Conservation (phyloP, 2,888 invertebrate genomes). For the Spilosoma lubricipeda region DNA sequence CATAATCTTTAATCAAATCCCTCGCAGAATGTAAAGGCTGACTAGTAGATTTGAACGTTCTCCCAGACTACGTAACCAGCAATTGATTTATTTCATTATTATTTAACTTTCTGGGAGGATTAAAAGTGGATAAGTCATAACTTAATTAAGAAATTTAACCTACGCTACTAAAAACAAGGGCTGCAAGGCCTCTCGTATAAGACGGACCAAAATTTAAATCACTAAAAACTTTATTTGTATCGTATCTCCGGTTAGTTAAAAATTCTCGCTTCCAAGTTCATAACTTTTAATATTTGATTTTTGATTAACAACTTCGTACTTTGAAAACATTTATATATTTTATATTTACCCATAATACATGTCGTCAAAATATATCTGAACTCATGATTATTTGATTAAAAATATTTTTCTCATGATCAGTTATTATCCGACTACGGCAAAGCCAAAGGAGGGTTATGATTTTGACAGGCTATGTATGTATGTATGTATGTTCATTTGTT, state of each 20-base stretch:
- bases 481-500: no score
- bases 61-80: no score
- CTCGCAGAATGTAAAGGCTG: no score
- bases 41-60: no score
- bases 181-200: conserved; percentile 12
- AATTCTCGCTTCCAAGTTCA: conserved; percentile 54
- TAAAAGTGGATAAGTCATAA: not conserved
- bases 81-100: not conserved
- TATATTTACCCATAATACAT: no score
- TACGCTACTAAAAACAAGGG: not conserved
- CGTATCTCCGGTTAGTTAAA: conserved; percentile 55
- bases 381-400: no score
- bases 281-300: conserved; percentile 51
- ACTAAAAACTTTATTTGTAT: conserved; percentile 53
- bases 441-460: no score
- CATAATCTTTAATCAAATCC: no score
- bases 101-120: not conserved
- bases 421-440: no score
- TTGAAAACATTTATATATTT: not conserved
- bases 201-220: conserved; percentile 44
- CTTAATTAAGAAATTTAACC: conserved; percentile 1
- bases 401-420: no score
- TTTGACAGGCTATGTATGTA: no score
- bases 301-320: conserved; percentile 8
- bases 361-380: no score